A percentile compares a stretch with the other conserved stretches of the same genome.
These are phyloP conservation scores for Channa maculata DNA, from an alignment of 2,113 vertebrate genomes.

Conservation along the genomic window DNA sequence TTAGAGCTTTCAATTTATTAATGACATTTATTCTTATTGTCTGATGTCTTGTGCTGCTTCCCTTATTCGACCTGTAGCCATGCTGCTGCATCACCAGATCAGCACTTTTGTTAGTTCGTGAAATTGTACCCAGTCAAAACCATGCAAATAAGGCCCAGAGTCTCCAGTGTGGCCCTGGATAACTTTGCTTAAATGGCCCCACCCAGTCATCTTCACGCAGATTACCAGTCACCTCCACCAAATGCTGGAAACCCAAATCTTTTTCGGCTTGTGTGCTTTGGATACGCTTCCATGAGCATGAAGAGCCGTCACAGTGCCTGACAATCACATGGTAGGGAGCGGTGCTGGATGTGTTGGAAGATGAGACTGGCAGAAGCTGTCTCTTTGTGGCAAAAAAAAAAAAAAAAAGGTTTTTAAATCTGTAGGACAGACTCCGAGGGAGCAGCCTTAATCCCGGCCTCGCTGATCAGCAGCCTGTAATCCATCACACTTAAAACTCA, in stretches of 20 bases:
- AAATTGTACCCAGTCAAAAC: no score
- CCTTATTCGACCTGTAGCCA: no score
- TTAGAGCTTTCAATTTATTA: background rate
- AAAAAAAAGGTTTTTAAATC: background rate
- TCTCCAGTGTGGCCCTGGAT: background rate
- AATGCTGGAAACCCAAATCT: slow-evolving; percentile 29
- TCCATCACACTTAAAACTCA: slow-evolving; percentile 75
- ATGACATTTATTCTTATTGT: background rate
- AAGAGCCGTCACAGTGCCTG: slow-evolving; percentile 52
- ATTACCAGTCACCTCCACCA: background rate
- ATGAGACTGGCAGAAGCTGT: slow-evolving; percentile 30
- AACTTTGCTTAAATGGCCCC: background rate
- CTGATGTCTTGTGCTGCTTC: background rate
- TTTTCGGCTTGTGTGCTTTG: slow-evolving; percentile 22
- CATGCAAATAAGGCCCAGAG: background rate
- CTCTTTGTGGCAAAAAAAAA: slow-evolving; percentile 23
- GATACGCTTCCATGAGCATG: slow-evolving; percentile 46
- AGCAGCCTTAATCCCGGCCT: slow-evolving; percentile 46
- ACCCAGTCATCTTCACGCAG: background rate
- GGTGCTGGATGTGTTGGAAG: slow-evolving; percentile 37
- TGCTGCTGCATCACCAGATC: background rate
- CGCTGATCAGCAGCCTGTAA: slow-evolving; percentile 59
- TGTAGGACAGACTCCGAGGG: slow-evolving; percentile 22
- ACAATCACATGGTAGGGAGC: slow-evolving; percentile 41
- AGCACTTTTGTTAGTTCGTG: no score